These are phyloP conservation scores for Elephantulus edwardii DNA, from an alignment of 2,113 vertebrate genomes.

Conservation along the genomic window DNA sequence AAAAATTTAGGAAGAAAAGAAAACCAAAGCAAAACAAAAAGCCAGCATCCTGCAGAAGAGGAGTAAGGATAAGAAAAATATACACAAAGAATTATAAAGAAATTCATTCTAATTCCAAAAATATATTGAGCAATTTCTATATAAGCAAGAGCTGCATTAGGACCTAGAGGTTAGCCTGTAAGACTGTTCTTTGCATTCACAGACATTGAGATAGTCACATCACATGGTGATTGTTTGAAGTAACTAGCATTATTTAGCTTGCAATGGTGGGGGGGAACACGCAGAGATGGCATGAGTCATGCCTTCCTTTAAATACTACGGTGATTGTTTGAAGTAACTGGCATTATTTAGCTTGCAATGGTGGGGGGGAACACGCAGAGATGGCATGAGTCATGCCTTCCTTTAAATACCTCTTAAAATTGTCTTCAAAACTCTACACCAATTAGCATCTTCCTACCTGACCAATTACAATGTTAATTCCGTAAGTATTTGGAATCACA, in stretches of 20 bases:
- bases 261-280: not conserved
- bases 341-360: conserved; percentile 7
- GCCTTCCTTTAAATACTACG: too few relatives aligned
- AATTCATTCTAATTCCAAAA: not conserved
- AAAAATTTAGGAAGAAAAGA: too few relatives aligned
- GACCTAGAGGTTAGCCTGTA: not conserved
- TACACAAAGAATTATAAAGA: not conserved
- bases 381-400: not conserved
- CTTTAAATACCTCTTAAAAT: not conserved
- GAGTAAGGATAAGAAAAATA: conserved; percentile 16
- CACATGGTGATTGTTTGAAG: not conserved
- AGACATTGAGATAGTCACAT: not conserved
- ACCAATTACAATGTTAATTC: not conserved
- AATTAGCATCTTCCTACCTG: not conserved
- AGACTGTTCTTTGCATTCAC: not conserved
- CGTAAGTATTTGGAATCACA: conserved; percentile 2
- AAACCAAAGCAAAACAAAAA: too few relatives aligned
- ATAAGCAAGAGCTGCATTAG: not conserved
- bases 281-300: not conserved
- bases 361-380: not conserved
- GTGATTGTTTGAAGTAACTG: not conserved
- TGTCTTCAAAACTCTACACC: not conserved
- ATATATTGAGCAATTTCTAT: not conserved
- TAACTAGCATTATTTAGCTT: not conserved
- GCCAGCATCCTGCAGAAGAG: not conserved